Evolutionary conservation across 2,797 vertebrate genomes (phyloP), one percentile per base, ranked within the genome.

Genomic region (Amphiprion clarkii): DNA sequence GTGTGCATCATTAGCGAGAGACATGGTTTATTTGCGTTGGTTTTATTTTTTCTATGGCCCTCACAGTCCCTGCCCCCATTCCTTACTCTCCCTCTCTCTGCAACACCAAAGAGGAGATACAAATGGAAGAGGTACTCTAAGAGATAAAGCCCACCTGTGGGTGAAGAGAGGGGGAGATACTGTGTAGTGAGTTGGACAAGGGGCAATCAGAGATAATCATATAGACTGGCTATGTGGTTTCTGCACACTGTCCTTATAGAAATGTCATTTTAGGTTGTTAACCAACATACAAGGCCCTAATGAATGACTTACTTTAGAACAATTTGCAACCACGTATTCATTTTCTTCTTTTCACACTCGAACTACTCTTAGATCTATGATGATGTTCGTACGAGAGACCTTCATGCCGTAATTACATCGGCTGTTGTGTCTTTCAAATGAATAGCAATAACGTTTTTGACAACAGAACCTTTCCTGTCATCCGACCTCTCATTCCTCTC

Each of bases 41-140:
- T 27, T 71, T 71, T 64, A 0, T 66, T 33, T 73, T 42, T 67
- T 74, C 58, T 39, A 44, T 56, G 12, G n/a, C 21, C 10, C 8
- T 2, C 3, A 54, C 58, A 39, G 40, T 69, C 53, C 17, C 63
- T 16, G 6, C 39, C 21, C 4, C 13, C 33, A 66, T 84, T 66
- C 63, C 25, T 42, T 73, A 44, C 52, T 71, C 74, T 53, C 76
- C 82, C 75, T 78, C 74, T 88, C 48, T 89, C 83, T 91, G 73
- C 66, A 79, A 92, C 91, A 92, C 92, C 93, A 94, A 94, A 94
- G 93, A 94, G 59, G 75, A 85, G 64, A 88, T 61, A 59, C 59
- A 64, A 36, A 75, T 74, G 71, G 52, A 80, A 67, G 70, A 83
- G 8, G 65, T 65, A 74, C 65, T 68, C 48, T 48, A 61, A 31